Conservation (phyloP, 2,113 vertebrate species). For the Pycnonotus jocosus region DNA sequence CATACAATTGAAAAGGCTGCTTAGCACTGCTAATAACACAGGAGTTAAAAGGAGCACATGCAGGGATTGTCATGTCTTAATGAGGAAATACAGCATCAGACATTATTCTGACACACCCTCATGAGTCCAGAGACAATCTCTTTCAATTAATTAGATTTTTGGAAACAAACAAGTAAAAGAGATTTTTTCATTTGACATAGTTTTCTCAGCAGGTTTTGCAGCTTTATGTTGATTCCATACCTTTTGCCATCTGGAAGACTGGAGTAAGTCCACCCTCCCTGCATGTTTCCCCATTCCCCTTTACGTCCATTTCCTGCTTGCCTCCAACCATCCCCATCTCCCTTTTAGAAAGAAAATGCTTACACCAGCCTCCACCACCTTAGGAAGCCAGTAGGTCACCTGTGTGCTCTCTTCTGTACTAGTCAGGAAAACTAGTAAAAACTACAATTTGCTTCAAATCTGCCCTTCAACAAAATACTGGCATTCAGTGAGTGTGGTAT, state of each 20-base stretch:
- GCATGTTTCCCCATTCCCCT: background rate
- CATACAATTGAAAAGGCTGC: background rate
- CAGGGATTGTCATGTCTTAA: background rate
- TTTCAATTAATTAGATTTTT: background rate
- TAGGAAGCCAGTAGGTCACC: background rate
- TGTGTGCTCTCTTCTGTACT: background rate
- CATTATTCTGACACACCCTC: background rate
- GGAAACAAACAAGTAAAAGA: background rate
- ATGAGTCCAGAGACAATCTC: background rate
- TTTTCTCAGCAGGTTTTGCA: background rate
- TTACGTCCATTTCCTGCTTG: background rate
- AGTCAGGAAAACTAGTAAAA: background rate
- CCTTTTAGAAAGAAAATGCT: background rate
- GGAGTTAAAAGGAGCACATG: background rate
- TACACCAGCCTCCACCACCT: background rate
- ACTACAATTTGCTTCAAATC: background rate
- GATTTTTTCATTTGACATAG: background rate
- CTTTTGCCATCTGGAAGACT: background rate
- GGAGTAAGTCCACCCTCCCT: background rate
- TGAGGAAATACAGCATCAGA: background rate
- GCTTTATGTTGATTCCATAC: background rate
- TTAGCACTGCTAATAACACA: background rate
- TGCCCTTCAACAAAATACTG: background rate
- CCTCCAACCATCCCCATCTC: background rate
- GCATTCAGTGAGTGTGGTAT: background rate